A percentile compares a stretch with the other conserved stretches of the same genome.
phyloP scores from a whole-genome alignment of 2,113 vertebrate genomes.

The Calidris pygmaea region DNA sequence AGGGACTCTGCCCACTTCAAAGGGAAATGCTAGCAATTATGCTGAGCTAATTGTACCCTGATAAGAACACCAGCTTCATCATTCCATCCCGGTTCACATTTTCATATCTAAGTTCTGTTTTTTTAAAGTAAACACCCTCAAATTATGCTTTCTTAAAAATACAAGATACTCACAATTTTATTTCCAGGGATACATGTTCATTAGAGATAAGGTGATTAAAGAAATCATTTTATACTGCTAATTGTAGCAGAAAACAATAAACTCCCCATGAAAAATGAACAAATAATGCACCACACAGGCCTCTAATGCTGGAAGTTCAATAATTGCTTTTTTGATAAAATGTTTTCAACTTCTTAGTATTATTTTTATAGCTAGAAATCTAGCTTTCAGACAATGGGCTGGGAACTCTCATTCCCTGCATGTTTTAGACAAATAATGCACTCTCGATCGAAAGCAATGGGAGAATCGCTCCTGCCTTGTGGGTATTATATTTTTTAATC shows the following conservation, averaged over 20 bases:
- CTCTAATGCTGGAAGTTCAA: neutral
- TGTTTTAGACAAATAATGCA: conserved; percentile 70
- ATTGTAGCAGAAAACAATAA: conserved; percentile 37
- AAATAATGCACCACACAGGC: neutral
- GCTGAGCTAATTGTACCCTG: neutral
- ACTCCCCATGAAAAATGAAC: neutral
- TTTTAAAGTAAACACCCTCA: conserved; percentile 23
- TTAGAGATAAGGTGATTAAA: conserved; percentile 48
- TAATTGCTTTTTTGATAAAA: conserved; percentile 49
- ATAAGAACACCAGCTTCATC: neutral
- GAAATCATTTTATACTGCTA: conserved; percentile 14
- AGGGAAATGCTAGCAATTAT: neutral
- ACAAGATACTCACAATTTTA: neutral
- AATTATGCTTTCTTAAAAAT: neutral
- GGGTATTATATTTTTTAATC: conserved; percentile 62
- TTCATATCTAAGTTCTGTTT: neutral
- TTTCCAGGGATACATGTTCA: conserved; percentile 27
- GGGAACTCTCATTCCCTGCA: conserved; percentile 13
- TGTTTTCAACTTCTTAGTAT: conserved; percentile 20
- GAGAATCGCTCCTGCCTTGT: neutral
- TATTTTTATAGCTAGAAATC: conserved; percentile 30
- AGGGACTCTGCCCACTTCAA: neutral
- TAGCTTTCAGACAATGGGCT: conserved; percentile 23
- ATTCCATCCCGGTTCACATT: neutral
- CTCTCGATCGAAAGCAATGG: neutral